A percentile compares a stretch with the other conserved stretches of the same genome.
These are phyloP conservation scores for Cichlasoma orientale DNA, from an alignment of 2,797 vertebrate species.

Conservation along the genomic window DNA sequence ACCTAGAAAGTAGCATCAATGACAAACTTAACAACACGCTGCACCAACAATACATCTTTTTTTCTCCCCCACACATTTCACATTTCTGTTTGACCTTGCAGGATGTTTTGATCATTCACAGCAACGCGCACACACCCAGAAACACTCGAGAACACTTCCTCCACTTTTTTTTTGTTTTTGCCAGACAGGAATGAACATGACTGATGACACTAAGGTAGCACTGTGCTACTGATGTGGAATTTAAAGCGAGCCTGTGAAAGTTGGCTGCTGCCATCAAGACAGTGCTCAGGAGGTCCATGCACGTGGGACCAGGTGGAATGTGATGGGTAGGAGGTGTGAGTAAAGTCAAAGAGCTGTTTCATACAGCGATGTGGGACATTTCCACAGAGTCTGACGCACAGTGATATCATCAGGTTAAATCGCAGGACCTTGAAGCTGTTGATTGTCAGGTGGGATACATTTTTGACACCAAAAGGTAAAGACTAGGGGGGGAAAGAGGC, in stretches of 20 bases:
- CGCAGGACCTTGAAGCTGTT: background rate
- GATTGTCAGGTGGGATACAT: conserved; percentile 8
- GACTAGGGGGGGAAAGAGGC: background rate
- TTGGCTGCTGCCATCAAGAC: conserved; percentile 36
- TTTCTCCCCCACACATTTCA: conserved; percentile 16
- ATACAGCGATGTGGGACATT: conserved; percentile 2
- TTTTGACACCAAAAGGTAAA: conserved; percentile 23
- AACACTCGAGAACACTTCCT: background rate
- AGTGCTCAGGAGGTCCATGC: background rate
- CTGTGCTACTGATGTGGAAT: conserved; percentile 48
- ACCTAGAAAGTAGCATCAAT: conserved; percentile 44
- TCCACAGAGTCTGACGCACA: conserved; percentile 20
- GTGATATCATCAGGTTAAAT: conserved; percentile 18
- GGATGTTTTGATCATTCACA: conserved; percentile 1
- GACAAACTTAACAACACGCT: conserved; percentile 38
- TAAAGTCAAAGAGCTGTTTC: conserved; percentile 18
- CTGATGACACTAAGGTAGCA: conserved; percentile 41
- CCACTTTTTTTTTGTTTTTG: background rate
- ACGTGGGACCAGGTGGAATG: background rate
- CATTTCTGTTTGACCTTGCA: conserved; percentile 38
- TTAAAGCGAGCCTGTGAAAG: conserved; percentile 52
- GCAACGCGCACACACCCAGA: background rate
- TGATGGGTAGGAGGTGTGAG: conserved; percentile 14
- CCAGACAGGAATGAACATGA: conserved; percentile 37
- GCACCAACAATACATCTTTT: conserved; percentile 24